Evolutionary conservation across 2,797 vertebrate species (phyloP).

Genomic region (Phrynocephalus guinanensis): DNA sequence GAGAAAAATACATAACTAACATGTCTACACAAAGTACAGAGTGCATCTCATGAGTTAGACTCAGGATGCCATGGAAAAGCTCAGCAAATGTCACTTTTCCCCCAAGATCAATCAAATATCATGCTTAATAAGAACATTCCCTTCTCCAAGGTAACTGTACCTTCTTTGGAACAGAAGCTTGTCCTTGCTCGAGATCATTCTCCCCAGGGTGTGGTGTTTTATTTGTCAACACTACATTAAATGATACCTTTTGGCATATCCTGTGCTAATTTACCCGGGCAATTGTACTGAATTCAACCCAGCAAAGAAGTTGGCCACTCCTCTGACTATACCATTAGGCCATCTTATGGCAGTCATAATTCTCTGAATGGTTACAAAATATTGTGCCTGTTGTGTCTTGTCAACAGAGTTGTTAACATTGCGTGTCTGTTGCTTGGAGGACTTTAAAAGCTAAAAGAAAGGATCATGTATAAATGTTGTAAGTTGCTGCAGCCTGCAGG

Average conservation of each 20-base stretch:
- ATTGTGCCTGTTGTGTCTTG: constrained; percentile 37
- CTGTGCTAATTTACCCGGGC: constrained; percentile 37
- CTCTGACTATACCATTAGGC: constrained; percentile 11
- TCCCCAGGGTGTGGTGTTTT: neutral
- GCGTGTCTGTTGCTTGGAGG: constrained; percentile 38
- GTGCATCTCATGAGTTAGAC: neutral
- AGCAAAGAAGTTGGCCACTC: constrained; percentile 50
- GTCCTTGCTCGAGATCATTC: neutral
- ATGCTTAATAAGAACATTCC: neutral
- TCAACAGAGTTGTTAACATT: constrained; percentile 52
- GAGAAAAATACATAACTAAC: neutral
- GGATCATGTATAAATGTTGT: constrained; percentile 55
- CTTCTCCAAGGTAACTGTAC: neutral
- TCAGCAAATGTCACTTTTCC: neutral
- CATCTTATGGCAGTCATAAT: constrained; percentile 12
- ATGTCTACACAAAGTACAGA: neutral
- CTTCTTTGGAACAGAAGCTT: neutral
- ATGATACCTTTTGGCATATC: constrained; percentile 38
- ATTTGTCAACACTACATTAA: neutral
- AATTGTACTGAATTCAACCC: constrained; percentile 28
- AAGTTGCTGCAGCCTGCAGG: constrained; percentile 27
- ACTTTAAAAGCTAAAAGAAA: constrained; percentile 55
- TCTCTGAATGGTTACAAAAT: constrained; percentile 23
- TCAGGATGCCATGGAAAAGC: neutral
- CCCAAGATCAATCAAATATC: neutral